Evolutionary conservation across 2,888 invertebrate species (phyloP), one percentile per base, ranked within the genome.

Genomic region (Parnassius smintheus): DNA sequence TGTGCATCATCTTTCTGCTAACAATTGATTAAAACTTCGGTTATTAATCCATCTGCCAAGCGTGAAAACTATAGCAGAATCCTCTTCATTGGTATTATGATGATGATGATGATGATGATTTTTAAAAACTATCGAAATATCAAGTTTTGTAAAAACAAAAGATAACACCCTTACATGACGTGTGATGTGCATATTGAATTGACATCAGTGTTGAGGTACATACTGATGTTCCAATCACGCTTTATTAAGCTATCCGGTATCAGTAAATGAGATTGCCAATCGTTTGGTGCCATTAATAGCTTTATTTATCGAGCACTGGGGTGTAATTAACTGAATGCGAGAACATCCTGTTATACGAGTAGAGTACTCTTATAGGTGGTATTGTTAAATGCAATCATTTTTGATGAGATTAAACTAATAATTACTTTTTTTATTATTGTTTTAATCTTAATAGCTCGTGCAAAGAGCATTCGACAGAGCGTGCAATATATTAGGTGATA

Each of bases 251-350:
- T 59, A 74, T 75, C 72, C 72, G 74, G 74, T 78, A 76, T 80
- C 81, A 75, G 72, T 73, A 74, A 73, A 75, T 77, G 73, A 76
- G 75, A 80, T 72, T 72, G 71, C 65, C 71, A 70, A 74, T 78
- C 77, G 81, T 86, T 87, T 84, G 83, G 81, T 84, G 80, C 80
- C 83, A 83, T 85, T 86, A 84, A 80, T 80, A 75, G 75, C 72
- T 72, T 81, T 82, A 82, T 82, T 83, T 76, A 76, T 75, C 74
- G 75, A 79, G 71, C 73, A 67, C 66, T 64, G 41, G 49, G 10
- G 56, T 66, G 74, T 70, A 68, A 75, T 68, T 65, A 59, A 52
- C 57, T 59, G 54, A 41, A 45, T 9, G 22, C 49, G 22, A 49
- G 48, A 53, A 57, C 35, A 54, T 12, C 7, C 35, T 44, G 35